Percentiles rank a stretch among this genome's conserved stretches.
Evolutionary conservation across 1,140 invertebrate genomes (phyloP).

Genomic region (Stegodyphus mimosarum): DNA sequence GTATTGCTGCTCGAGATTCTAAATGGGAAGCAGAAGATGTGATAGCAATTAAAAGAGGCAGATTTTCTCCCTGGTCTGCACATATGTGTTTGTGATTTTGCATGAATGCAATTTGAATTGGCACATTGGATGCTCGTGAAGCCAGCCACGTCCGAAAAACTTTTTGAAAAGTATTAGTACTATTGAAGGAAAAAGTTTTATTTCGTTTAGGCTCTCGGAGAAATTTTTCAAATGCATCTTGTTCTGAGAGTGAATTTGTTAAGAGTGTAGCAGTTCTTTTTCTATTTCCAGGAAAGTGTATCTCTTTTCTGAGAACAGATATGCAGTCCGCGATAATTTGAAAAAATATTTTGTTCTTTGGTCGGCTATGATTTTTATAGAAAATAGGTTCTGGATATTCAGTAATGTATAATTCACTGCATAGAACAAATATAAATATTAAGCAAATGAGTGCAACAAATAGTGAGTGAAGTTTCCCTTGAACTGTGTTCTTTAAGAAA

Average conservation of each 20-base stretch:
- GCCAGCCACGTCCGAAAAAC: constrained; percentile 24
- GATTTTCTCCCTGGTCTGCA: constrained; percentile 38
- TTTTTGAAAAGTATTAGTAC: constrained; percentile 38
- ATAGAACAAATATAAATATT: constrained; percentile 30
- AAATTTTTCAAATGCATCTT: no score
- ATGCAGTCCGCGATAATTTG: no score
- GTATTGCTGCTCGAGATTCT: constrained; percentile 76
- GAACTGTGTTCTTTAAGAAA: neutral
- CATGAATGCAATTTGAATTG: constrained; percentile 24
- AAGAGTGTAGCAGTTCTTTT: no score
- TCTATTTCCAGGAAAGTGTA: no score
- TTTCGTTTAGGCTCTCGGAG: neutral
- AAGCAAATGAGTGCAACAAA: constrained; percentile 22
- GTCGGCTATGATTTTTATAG: neutral
- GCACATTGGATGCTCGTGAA: neutral
- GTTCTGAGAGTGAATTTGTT: no score
- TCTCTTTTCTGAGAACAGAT: no score
- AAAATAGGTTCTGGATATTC: neutral
- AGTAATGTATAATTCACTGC: constrained; percentile 25
- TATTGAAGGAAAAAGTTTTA: constrained; percentile 46
- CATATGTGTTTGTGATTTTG: constrained; percentile 31
- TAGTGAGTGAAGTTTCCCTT: constrained; percentile 1
- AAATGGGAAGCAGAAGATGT: constrained; percentile 79
- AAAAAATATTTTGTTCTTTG: no score
- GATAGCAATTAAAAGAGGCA: constrained; percentile 76